Base-by-base conservation (phyloP, 2,113 vertebrate species). In the Anarrhichthys ocellatus region DNA sequence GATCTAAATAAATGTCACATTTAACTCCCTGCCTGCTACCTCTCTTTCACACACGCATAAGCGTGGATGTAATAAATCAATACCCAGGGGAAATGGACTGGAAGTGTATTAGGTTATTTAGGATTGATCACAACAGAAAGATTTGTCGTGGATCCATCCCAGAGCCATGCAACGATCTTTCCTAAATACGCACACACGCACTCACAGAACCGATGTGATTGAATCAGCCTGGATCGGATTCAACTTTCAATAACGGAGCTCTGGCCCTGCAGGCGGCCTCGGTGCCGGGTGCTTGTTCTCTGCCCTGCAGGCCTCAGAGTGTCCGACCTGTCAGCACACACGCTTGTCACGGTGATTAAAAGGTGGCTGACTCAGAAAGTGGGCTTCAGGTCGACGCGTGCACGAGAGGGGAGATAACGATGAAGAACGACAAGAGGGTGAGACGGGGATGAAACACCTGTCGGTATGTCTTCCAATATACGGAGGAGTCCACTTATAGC, bases 1-100 rank as follows among this genome's bases (percentile, higher is more conserved):
- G 50, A 17, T 62, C 20, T 88, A 77, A 93, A 90, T 90, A 91
- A 92, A 90, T 81, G 83, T 88, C 61, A 80, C 79, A 61, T 83
- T 89, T 86, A 87, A 85, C 79, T 42, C 79, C 32, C 11, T 5
- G 17, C 24, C 36, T 73, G 5, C 59, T 80, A 40, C 69, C 32
- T 80, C 61, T 76, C 24, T 67, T 76, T 81, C 20, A 73, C 85
- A 78, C 62, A 24, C 14, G 9, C 27, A 44, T 27, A 44, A 7
- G 3, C 17, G 62, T 63, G 9, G 56, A 67, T 82, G 67, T 73
- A 24, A 67, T 29, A 6, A 50, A n/a, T 86, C 82, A 56, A 56
- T 83, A n/a, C 59, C 11, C 50, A 27, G 58, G 40, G 80, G 83
- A 69, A 85, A 81, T 88, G 81, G 81, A 80, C 73, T 83, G 84